Evolutionary conservation across 1,140 invertebrate species (phyloP), one percentile per base, ranked within the genome.

Genomic region (Trichoplusia ni): DNA sequence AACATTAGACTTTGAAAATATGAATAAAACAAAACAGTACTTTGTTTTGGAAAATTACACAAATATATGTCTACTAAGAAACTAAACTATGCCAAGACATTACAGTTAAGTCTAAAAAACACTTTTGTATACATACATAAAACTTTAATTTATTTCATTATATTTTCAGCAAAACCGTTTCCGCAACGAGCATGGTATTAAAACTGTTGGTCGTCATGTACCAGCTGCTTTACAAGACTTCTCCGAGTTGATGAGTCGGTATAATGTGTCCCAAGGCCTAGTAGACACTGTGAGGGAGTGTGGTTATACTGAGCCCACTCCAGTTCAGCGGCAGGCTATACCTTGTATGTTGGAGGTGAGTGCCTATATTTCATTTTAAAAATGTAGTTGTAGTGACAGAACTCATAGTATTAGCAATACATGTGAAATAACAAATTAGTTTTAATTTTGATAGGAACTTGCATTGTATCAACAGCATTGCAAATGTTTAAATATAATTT

Each of bases 271-370:
- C 5, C 70, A 92, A 23, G 89, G 92, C 44, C 80, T 99, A 0
- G 81, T 96, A 8, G 82, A 94, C 31, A 99, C 98, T 82, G 91
- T 99, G 1, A 87, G 82, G 18, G 91, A 92, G 19, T 94, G 94
- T 79, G 95, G 95, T 0, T 99, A 98, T 78, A 79, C 81, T 0
- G 90, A 92, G 56, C 98, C 98, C 6, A 99, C 98, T 4, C 95
- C 98, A 0, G 96, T 99, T 75, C 98, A 99, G 91, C 96, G 97
- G 93, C 98, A 99, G 91, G 95, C 97, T 0, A 93, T 99, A 66
- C 97, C 98, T 9, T 92, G 96, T 31, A 95, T 99, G 94, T 81
- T 98, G 40, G 90, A 94, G 87, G 94, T 95, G 83, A 87, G 74
- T 75, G 8, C 27, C 14, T 31, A 35, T 33, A 47, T 21, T 13